A percentile compares a stretch with the other conserved stretches of the same genome.
Evolutionary conservation across 2,113 vertebrate species (phyloP).

Genomic region (Micromys minutus): DNA sequence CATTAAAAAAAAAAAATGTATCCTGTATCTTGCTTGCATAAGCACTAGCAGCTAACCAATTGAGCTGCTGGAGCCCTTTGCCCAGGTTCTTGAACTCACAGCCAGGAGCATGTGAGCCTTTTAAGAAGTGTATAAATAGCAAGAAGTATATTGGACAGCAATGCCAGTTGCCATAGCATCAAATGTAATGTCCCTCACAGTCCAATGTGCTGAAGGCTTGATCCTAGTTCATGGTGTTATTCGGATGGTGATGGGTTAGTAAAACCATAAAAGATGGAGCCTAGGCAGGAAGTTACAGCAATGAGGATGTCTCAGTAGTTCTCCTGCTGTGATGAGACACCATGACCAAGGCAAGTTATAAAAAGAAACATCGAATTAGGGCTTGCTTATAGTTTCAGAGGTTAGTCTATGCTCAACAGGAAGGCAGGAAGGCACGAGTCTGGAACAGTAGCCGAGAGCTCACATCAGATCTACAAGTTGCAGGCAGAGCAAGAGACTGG

Average conservation of each 20-base stretch:
- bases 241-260: background rate
- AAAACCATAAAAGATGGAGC: background rate
- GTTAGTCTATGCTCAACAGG: background rate
- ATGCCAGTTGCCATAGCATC: background rate
- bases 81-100: background rate
- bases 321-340: background rate
- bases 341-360: background rate
- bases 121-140: constrained; percentile 6
- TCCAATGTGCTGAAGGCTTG: background rate
- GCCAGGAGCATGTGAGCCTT: background rate
- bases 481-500: background rate
- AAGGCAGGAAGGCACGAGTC: background rate
- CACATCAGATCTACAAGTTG: background rate
- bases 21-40: background rate
- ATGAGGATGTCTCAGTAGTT: background rate
- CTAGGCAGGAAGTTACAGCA: background rate
- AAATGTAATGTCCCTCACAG: background rate
- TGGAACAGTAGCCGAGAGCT: background rate
- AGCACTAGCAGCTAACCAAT: background rate
- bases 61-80: background rate
- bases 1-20: background rate
- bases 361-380: background rate
- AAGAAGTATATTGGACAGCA: no score
- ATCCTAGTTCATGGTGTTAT: background rate
- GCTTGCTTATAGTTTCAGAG: background rate